Conservation (phyloP, 23 tunicate species). For the Clavelina lepadiformis region DNA sequence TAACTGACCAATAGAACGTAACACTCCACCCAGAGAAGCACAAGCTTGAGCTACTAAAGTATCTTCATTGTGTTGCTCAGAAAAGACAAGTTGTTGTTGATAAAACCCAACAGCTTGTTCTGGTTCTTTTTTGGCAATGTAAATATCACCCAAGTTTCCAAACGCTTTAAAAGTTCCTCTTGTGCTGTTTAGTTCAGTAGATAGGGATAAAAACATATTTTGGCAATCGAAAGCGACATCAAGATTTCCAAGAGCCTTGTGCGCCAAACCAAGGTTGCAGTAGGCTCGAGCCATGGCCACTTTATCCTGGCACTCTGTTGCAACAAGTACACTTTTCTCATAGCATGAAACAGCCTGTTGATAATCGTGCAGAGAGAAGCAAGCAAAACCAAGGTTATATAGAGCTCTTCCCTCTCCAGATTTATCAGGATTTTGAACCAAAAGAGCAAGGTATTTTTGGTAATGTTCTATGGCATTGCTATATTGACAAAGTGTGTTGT, state of each 20-base stretch:
- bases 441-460: conserved; percentile 31
- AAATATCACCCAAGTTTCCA: conserved; percentile 76
- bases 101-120: conserved; percentile 42
- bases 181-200: conserved; percentile 50
- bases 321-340: conserved; percentile 40
- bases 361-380: conserved; percentile 39
- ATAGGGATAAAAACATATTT: conserved; percentile 33
- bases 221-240: conserved; percentile 64
- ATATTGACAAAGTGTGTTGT: conserved; percentile 41
- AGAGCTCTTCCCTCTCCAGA: conserved; percentile 59
- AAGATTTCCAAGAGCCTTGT: conserved; percentile 30
- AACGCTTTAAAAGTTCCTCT: conserved; percentile 67
- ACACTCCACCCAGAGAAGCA: conserved; percentile 41
- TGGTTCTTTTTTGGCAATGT: conserved; percentile 18
- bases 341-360: conserved; percentile 46
- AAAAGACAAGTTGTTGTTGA: conserved; percentile 43
- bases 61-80: conserved; percentile 31
- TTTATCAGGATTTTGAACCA: conserved; percentile 4
- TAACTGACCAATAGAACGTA: conserved; percentile 21
- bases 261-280: conserved; percentile 80
- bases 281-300: conserved; percentile 72
- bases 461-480: conserved; percentile 44
- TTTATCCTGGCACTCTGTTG: conserved; percentile 27
- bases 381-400: conserved; percentile 85
- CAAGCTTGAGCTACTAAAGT: conserved; percentile 52